Percentiles rank a stretch among this genome's conserved stretches.
phyloP scores from a whole-genome alignment of 2,113 vertebrate genomes.

The Indicator maculatus region DNA sequence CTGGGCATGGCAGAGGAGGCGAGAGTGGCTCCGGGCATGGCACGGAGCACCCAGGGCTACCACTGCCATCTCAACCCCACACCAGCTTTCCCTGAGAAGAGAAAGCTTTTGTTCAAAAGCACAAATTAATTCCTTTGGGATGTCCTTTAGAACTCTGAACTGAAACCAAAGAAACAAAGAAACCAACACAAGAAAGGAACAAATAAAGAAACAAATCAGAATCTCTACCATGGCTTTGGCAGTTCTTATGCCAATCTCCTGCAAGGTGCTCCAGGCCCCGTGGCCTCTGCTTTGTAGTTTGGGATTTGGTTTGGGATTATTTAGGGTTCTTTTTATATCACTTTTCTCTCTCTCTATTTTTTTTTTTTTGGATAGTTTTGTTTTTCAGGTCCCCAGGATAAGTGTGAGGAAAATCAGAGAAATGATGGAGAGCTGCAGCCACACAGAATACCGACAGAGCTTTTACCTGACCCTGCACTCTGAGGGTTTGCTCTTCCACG shows the following conservation, averaged over 20 bases:
- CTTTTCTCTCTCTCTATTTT: background rate
- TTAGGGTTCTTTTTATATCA: background rate
- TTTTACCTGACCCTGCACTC: slow-evolving; percentile 93
- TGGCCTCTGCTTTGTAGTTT: slow-evolving; percentile 61
- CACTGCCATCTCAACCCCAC: background rate
- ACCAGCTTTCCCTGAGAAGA: background rate
- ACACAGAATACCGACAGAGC: slow-evolving; percentile 92
- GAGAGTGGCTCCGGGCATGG: accelerated
- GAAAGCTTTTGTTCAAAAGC: background rate
- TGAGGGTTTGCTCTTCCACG: slow-evolving; percentile 92
- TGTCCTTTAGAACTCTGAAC: background rate
- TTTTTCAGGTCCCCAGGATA: slow-evolving; percentile 53
- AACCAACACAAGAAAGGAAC: slow-evolving; percentile 53
- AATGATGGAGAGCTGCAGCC: slow-evolving; percentile 88
- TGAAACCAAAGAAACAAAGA: slow-evolving; percentile 36
- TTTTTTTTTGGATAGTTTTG: background rate
- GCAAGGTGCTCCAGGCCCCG: slow-evolving; percentile 43
- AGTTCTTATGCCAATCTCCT: background rate
- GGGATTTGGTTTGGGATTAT: background rate
- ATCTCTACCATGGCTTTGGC: slow-evolving; percentile 26
- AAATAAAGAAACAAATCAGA: slow-evolving; percentile 14
- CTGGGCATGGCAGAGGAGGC: background rate
- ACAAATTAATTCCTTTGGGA: background rate
- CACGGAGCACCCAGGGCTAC: background rate
- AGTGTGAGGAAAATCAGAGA: slow-evolving; percentile 75